These are phyloP conservation scores for Oceanodroma tethys DNA, from an alignment of 2,113 vertebrate genomes.

Conservation along the genomic window DNA sequence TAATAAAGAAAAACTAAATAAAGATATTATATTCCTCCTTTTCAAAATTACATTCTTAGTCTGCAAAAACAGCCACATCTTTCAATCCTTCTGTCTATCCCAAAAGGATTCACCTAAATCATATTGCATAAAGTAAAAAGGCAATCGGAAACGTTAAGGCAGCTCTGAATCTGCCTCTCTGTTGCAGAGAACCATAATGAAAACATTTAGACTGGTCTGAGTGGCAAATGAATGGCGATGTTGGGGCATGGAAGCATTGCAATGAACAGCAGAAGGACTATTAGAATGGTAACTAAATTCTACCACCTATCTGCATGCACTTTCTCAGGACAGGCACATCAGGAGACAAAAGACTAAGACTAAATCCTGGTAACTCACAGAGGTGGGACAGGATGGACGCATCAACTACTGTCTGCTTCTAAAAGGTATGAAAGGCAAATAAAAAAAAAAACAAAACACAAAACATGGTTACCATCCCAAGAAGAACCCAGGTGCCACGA, in stretches of 20 bases:
- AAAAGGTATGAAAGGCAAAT: not conserved
- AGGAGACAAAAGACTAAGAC: not conserved
- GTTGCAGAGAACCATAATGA: not conserved
- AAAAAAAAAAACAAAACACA: not conserved
- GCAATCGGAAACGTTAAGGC: not conserved
- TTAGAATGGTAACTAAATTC: not conserved
- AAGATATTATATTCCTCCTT: not conserved
- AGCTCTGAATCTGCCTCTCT: not conserved
- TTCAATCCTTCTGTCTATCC: not conserved
- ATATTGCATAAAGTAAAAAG: not conserved
- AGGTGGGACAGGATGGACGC: not conserved
- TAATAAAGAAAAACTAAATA: not conserved
- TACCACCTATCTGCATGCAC: not conserved
- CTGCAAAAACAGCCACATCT: not conserved
- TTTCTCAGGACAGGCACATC: not conserved
- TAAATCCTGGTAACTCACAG: not conserved
- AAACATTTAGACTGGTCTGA: not conserved
- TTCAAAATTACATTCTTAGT: not conserved
- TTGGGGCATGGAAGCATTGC: not conserved
- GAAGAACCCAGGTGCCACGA: not conserved
- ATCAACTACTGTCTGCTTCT: not conserved
- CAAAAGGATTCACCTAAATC: not conserved
- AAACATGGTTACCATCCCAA: not conserved
- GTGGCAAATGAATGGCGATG: not conserved
- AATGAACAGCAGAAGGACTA: not conserved